These are phyloP conservation scores for Peromyscus nudipes DNA, from an alignment of 2,797 vertebrate genomes.

Conservation along the genomic window DNA sequence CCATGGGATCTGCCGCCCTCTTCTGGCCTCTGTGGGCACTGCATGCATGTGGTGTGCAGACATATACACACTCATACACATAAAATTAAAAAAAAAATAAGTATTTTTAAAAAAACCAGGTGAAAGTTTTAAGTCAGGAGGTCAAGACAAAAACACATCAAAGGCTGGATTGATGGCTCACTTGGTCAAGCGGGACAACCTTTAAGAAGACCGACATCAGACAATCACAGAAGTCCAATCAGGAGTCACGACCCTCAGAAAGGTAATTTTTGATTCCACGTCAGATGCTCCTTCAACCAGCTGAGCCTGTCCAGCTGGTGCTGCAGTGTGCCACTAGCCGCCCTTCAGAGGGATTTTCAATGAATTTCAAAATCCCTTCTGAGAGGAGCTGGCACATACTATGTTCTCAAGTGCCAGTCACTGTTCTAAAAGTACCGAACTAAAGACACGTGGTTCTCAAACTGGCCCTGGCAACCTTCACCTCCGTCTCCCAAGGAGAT, in stretches of 20 bases:
- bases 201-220: rapidly evolving
- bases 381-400: background rate
- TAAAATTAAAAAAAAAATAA: too few species aligned
- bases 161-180: background rate
- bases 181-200: background rate
- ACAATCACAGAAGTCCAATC: rapidly evolving
- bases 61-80: background rate
- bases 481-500: background rate
- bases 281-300: background rate
- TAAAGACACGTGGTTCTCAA: background rate
- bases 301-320: background rate
- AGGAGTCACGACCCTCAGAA: rapidly evolving
- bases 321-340: rapidly evolving
- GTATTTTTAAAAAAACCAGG: background rate
- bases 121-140: background rate
- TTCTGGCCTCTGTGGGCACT: background rate
- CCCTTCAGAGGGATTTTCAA: background rate
- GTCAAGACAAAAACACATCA: background rate
- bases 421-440: background rate
- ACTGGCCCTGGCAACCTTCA: background rate
- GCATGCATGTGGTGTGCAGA: background rate
- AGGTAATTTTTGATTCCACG: rapidly evolving
- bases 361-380: background rate
- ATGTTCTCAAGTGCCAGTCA: background rate
- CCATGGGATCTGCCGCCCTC: background rate